Evolutionary conservation across 2,797 vertebrate species (phyloP), one percentile per base, ranked within the genome.

Genomic region (Amniataba percoides): DNA sequence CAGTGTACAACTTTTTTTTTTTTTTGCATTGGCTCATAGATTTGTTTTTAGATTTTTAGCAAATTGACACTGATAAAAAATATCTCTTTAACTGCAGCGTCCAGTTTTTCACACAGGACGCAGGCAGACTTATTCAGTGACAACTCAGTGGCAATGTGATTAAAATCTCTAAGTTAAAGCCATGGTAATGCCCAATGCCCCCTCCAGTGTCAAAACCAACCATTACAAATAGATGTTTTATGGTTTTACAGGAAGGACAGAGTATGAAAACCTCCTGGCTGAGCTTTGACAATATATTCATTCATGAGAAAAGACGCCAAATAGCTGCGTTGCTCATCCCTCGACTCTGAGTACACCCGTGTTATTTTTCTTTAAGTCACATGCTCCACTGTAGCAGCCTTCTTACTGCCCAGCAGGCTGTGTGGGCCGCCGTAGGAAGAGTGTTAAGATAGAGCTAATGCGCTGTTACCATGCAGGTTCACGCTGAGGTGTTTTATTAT

Each of bases 351-450:
- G 27, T 6, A 25, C 46, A 1, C 16, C 16, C 15, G 36, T 52
- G 57, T 19, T 48, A 19, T 69, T 39, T 31, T 45, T 46, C 63
- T 69, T 45, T 15, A 34, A 59, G 48, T 64, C 73, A 45, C 21
- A 31, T 11, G 58, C 62, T 78, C 7, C 39, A 18, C 71, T 71
- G 25, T 0, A 48, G 23, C 27, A 59, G 61, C 57, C 1, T 42
- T 6, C 63, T 75, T 76, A 74, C 76, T 77, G 77, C 52, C 19
- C 64, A 27, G 67, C 56, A 57, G 59, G 36, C 53, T 62, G 69
- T 43, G 39, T 52, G 10, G 62, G 27, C 63, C 66, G 59, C 57
- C 42, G 72, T 19, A 21, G 51, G 27, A 43, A 23, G 42, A 68
- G 64, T 27, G 39, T 75, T 70, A 39, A 63, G 52, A 59, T 14